phyloP scores from a whole-genome alignment of 2,888 invertebrate species.

The Drosophila nr. medialis region DNA sequence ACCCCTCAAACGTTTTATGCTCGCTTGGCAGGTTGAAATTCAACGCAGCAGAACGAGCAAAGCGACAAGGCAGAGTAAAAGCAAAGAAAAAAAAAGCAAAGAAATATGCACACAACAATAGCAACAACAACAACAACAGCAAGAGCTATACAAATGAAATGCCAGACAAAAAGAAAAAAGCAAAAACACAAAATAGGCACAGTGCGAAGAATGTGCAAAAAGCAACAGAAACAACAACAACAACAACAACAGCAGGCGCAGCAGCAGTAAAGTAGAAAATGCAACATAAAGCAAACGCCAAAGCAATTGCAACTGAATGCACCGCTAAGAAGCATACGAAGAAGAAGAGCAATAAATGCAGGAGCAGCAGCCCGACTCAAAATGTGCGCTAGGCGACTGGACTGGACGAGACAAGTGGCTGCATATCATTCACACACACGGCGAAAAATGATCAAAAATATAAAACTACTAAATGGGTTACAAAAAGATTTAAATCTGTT shows the following conservation, averaged over 20 bases:
- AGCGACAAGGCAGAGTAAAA: conserved; percentile 69
- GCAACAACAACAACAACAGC: conserved; percentile 13
- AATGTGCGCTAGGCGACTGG: conserved; percentile 6
- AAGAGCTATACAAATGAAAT: conserved; percentile 42
- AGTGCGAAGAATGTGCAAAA: conserved; percentile 63
- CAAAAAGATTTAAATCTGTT: neutral
- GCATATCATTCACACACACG: conserved; percentile 49
- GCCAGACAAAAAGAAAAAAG: conserved; percentile 58
- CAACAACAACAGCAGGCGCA: conserved; percentile 7
- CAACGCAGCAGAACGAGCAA: conserved; percentile 79
- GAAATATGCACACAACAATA: conserved; percentile 41
- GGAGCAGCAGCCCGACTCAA: conserved; percentile 11
- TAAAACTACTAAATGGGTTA: neutral
- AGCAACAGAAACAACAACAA: conserved; percentile 14
- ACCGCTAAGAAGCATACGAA: conserved; percentile 32
- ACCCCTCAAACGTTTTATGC: conserved; percentile 46
- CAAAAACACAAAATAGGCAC: conserved; percentile 67
- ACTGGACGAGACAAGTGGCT: conserved; percentile 39
- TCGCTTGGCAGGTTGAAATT: conserved; percentile 76
- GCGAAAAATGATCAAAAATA: neutral
- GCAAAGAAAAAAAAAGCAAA: conserved; percentile 59
- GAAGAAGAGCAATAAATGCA: conserved; percentile 14
- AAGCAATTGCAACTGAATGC: conserved; percentile 57
- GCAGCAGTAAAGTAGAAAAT: conserved; percentile 57
- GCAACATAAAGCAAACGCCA: conserved; percentile 61